phyloP scores from a whole-genome alignment of 30 jellyfish, hydroid and myxozoan genomes.

The Aurelia sp. region DNA sequence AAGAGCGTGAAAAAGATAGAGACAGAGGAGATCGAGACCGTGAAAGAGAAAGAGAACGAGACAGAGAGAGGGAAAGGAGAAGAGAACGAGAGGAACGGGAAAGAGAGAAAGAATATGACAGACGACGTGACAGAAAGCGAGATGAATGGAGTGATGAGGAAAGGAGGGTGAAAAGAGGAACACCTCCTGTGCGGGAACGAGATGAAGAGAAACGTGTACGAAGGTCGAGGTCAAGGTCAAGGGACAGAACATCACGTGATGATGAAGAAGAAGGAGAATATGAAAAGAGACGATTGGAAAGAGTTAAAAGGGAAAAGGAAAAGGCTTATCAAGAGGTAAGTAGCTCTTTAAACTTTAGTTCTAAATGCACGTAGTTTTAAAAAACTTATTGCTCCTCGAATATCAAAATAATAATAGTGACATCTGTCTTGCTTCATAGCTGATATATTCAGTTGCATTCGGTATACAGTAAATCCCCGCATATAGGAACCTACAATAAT shows the following conservation, averaged over 20 bases:
- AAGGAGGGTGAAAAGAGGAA: constrained; percentile 55
- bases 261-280: constrained; percentile 91
- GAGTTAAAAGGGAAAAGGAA: constrained; percentile 86
- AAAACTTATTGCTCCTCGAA: too few species aligned
- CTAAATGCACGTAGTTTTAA: too few species aligned
- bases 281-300: constrained; percentile 91
- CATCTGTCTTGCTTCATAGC: too few species aligned
- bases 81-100: constrained; percentile 87
- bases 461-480: too few species aligned
- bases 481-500: too few species aligned
- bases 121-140: constrained; percentile 83
- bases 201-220: constrained; percentile 34
- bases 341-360: neutral
- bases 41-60: constrained; percentile 92
- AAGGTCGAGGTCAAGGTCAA: constrained; percentile 83
- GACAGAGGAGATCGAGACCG: constrained; percentile 73
- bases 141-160: constrained; percentile 81
- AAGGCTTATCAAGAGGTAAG: constrained; percentile 79
- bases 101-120: constrained; percentile 74
- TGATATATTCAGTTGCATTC: too few species aligned
- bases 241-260: constrained; percentile 69
- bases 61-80: constrained; percentile 73
- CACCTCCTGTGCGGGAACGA: constrained; percentile 75
- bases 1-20: constrained; percentile 70
- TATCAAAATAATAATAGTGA: too few species aligned